Evolutionary conservation across 2,113 vertebrate genomes (phyloP), one percentile per base, ranked within the genome.

Genomic region (Channa argus): DNA sequence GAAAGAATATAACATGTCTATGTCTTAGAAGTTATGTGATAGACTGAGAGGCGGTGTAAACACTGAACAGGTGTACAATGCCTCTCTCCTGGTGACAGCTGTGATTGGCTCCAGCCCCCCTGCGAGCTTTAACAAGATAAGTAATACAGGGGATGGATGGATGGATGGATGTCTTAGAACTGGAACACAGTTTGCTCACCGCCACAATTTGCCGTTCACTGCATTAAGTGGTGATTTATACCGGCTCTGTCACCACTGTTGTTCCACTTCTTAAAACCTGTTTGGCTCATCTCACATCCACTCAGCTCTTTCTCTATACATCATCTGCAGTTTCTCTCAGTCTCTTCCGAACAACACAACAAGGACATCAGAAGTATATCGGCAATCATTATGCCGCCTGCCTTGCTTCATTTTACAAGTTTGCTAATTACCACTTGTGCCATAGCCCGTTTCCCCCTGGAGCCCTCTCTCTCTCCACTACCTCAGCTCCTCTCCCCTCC

Each of bases 381-480:
- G 63, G 67, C 74, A 75, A 81, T 86, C 90, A 77, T 84, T 87
- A 82, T 5, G 45, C 77, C 36, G 71, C 79, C 64, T 58, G 75
- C 64, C 77, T 56, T 56, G 44, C 72, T 89, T 78, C 74, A 82
- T 84, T 85, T 85, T 81, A 88, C 76, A 86, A 61, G 73, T 82
- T 77, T 71, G 63, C 82, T 91, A 89, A 89, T 92, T 89, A 83
- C 75, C 66, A n/a, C 70, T 49, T 64, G 50, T 58, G 75, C 83
- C 59, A 33, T 37, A 56, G 71, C 70, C 49, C 12, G 24, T 75
- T 33, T 69, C 61, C 74, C 81, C 41, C 46, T 3, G 53, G 82
- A 83, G 69, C 15, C 33, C 46, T 45, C 70, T 43, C 70, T 43
- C 47, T 15, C 61, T 55, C 8, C 3, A 6, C 59, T 50, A 2